Evolutionary conservation across 2,888 invertebrate genomes (phyloP).

Genomic region (Plebejus argus): DNA sequence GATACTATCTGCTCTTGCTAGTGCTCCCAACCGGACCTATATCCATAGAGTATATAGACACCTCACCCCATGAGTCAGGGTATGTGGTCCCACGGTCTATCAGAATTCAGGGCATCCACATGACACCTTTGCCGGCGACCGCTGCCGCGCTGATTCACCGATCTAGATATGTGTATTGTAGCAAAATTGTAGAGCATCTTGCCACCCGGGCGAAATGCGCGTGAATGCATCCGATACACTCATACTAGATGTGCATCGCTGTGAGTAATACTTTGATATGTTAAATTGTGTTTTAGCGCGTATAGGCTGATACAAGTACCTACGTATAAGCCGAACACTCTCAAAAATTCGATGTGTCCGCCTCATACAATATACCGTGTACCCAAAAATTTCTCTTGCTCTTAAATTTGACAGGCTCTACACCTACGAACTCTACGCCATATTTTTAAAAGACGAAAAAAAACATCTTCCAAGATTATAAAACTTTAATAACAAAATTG

Average conservation of each 20-base stretch:
- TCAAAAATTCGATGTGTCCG: too few relatives aligned
- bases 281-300: too few relatives aligned
- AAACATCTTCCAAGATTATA: too few relatives aligned
- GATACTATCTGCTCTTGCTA: not conserved
- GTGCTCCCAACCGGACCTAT: not conserved
- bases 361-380: too few relatives aligned
- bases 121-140: not conserved
- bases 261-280: not conserved
- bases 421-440: too few relatives aligned
- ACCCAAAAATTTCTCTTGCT: too few relatives aligned
- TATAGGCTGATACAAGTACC: too few relatives aligned
- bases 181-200: not conserved
- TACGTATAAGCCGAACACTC: too few relatives aligned
- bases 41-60: too few relatives aligned
- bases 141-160: slow-evolving; percentile 6
- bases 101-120: not conserved
- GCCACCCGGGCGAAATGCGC: not conserved
- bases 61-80: not conserved
- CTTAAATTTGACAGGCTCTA: too few relatives aligned
- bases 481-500: too few relatives aligned
- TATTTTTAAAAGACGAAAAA: too few relatives aligned
- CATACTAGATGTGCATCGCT: not conserved
- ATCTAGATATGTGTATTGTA: not conserved
- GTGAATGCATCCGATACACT: not conserved
- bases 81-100: not conserved